These are phyloP conservation scores for Xanthorhoe spadicearia DNA, from an alignment of 2,888 invertebrate species.

Conservation along the genomic window DNA sequence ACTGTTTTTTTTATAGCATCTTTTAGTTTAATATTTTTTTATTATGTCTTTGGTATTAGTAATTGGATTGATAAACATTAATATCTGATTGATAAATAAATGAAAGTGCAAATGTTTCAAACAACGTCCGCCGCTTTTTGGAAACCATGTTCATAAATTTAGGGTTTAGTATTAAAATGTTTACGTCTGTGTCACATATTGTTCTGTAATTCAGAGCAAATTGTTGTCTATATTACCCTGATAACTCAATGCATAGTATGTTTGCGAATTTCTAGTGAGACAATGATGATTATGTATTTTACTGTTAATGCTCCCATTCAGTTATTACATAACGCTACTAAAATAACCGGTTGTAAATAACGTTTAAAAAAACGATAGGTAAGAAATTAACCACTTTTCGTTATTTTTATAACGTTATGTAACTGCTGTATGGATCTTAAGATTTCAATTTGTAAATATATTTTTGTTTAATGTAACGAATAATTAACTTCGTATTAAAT, in stretches of 20 bases:
- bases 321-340: background rate
- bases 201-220: constrained; percentile 12
- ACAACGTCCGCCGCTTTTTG: background rate
- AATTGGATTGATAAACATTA: too few species aligned
- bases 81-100: too few species aligned
- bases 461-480: constrained; percentile 50
- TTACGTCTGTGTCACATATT: constrained; percentile 31
- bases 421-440: background rate
- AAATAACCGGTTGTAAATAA: background rate
- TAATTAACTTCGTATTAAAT: constrained; percentile 55
- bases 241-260: constrained; percentile 4
- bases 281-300: background rate
- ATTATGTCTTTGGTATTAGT: too few species aligned
- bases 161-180: constrained; percentile 8
- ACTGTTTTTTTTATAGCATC: too few species aligned
- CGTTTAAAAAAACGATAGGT: background rate
- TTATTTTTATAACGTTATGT: background rate
- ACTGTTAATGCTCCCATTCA: background rate
- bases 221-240: constrained; percentile 7
- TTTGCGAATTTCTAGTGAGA: background rate
- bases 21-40: too few species aligned
- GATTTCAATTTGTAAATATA: constrained; percentile 41
- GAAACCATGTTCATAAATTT: background rate
- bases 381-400: background rate
- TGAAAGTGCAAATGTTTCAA: background rate